Percentiles rank a stretch among this genome's conserved stretches.
Evolutionary conservation across 2,797 vertebrate species (phyloP).

Genomic region (Odontamblyopus rebecca): DNA sequence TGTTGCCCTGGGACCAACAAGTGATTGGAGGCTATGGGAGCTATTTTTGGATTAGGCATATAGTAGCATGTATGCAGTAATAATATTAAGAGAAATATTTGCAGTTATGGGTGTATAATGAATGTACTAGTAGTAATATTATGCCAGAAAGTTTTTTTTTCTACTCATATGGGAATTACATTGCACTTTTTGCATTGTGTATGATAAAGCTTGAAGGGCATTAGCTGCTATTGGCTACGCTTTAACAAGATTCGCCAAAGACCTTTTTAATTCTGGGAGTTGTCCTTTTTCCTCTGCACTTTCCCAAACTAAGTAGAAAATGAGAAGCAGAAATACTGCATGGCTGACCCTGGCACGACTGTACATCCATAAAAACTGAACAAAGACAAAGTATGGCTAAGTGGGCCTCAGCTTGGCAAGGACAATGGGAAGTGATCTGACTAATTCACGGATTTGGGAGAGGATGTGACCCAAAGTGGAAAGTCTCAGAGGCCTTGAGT

Average conservation of each 20-base stretch:
- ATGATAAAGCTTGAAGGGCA: constrained; percentile 25
- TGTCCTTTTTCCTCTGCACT: constrained; percentile 22
- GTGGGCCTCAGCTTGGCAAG: constrained; percentile 60
- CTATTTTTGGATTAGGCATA: too few species aligned
- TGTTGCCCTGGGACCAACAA: too few species aligned
- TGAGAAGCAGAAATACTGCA: constrained; percentile 34
- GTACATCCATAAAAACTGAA: constrained; percentile 39
- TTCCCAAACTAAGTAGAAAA: constrained; percentile 44
- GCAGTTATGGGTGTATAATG: too few species aligned
- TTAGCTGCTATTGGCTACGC: constrained; percentile 38
- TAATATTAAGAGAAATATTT: too few species aligned
- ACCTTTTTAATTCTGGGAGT: constrained; percentile 44
- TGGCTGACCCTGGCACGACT: constrained; percentile 47
- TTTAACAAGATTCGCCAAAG: constrained; percentile 40
- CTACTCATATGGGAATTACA: neutral
- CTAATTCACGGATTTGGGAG: constrained; percentile 64
- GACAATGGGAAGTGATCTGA: constrained; percentile 73
- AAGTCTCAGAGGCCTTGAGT: constrained; percentile 65
- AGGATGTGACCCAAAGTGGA: constrained; percentile 76
- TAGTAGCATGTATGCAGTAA: too few species aligned
- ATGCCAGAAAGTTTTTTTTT: neutral
- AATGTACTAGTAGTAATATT: neutral
- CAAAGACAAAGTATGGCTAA: constrained; percentile 48
- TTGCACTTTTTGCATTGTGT: constrained; percentile 13
- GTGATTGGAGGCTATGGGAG: too few species aligned